Base-by-base conservation (phyloP, 2,888 invertebrate genomes). In the Nipponacmea schrenckii region DNA sequence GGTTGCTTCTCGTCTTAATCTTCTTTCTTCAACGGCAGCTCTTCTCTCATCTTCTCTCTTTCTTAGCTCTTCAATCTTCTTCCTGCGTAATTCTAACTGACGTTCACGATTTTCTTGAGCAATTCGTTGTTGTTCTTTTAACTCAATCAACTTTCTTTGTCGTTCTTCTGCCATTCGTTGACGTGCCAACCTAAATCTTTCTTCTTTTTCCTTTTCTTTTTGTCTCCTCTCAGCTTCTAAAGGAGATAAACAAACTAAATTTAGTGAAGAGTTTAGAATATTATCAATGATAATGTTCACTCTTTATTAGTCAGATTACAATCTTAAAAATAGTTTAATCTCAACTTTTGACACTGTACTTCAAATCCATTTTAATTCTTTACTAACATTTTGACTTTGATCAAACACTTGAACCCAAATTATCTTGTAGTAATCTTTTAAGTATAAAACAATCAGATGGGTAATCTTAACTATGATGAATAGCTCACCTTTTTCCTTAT, bases 31-130 rank as follows among this genome's bases (percentile, higher is more conserved):
- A 44, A 85, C 86, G 39, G 83, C 84, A 62, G 75, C 73, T 50
- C 85, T 69, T 56, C 86, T 74, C 56, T 86, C 85, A 64, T 81
- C 80, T 63, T 86, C 86, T 26, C 85, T 76, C 27, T 78, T 77
- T 39, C 82, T 77, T 66, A 86, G 75, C 15, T 86, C 86, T 66
- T 85, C 86, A 39, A 86, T 85, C 72, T 83, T 84, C 62, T 75
- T 77, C 44, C 84, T 68, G 20, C 86, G 73, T 64, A 83, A 76
- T 67, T 85, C 85, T 64, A 85, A 80, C 68, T 86, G 86, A 71
- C 79, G 80, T 67, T 84, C 83, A 31, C 86, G 72, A 69, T 84
- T 84, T 70, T 86, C 85, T 74, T 86, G 84, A 2, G 85, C 84
- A 20, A 79, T 70, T 67, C 81, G 69, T 71, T 85, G 85, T 68